phyloP scores from a whole-genome alignment of 92 coral and sea anemone genomes.

The Scolanthus callimorphus region DNA sequence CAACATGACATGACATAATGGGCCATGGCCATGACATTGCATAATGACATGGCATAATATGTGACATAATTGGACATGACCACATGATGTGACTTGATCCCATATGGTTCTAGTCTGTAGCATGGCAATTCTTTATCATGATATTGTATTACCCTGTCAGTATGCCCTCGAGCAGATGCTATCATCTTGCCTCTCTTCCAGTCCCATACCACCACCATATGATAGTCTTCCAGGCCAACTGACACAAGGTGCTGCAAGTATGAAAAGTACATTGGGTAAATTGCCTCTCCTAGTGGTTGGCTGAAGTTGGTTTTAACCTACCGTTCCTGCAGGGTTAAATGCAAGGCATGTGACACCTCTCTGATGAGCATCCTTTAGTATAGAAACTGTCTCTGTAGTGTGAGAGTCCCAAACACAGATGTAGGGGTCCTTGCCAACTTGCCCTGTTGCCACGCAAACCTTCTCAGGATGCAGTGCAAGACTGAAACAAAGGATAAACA shows the following conservation, averaged over 20 bases:
- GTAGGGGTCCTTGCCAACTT: conserved; percentile 96
- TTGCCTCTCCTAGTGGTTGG: not conserved
- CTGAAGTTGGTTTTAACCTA: conserved; percentile 17
- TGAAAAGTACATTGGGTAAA: not conserved
- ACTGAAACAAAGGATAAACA: conserved; percentile 36
- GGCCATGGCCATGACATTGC: no score
- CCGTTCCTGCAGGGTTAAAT: conserved; percentile 87
- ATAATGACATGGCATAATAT: no score
- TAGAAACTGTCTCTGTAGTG: conserved; percentile 85
- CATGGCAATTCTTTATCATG: no score
- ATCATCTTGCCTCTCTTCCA: conserved; percentile 90
- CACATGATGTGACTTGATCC: no score
- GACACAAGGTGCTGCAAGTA: conserved; percentile 76
- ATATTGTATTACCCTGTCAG: conserved; percentile 99
- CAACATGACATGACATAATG: no score
- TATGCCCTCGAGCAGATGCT: conserved; percentile 91
- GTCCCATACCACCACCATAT: conserved; percentile 92
- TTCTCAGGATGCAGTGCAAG: conserved; percentile 95
- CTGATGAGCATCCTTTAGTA: conserved; percentile 93
- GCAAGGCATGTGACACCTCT: conserved; percentile 94
- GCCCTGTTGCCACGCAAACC: conserved; percentile 93
- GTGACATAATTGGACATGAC: no score
- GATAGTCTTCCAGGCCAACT: conserved; percentile 97
- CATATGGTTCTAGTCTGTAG: no score
- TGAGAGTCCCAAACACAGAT: conserved; percentile 96